Evolutionary conservation across 2,888 invertebrate genomes (phyloP), one percentile per base, ranked within the genome.

Genomic region (Gibbula magus): DNA sequence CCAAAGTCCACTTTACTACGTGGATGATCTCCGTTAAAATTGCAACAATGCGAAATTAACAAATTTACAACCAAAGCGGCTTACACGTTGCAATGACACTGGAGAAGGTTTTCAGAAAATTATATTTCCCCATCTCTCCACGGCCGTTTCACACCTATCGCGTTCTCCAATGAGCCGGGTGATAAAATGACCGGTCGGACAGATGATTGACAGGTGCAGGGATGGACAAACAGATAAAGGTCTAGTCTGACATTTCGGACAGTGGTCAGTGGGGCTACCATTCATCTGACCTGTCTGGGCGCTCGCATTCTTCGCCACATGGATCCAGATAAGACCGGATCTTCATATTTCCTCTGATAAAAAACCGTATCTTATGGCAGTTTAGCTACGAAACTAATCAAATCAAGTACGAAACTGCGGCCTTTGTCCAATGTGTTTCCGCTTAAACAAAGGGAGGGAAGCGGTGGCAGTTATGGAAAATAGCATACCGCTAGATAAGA

Each of bases 401-500:
- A 70, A 20, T 35, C 3, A 70, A 70, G 70, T 70, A 35, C 32
- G 70, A 70, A 70, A 70, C 70, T 39, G 35, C 20, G 29, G 20
- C 39, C 35, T 70, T 70, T 70, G 70, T 70, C 70, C 70, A 20
- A 39, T 29, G 70, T 70, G 32, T 20, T 70, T 70, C 32, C 70
- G 29, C n/a, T 70, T 61, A 45, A 29, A 29, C 61, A 61, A 61
- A 61, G 70, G 35, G 32, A 70, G 35, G 35, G 20, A 35, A 70
- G 20, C 18, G 39, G 35, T 70, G 70, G 70, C 75, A 32, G 75
- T 25, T 35, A 54, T 53, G 75, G 53, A 54, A 45, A 75, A 52
- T 54, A 75, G 54, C 75, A 75, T 75, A 35, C 75, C 29, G 32
- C 25, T 18, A 75, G 75, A 75, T 75, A 75, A 54, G 75, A 54